Evolutionary conservation across 2,113 vertebrate species (phyloP).

Genomic region (Syngnathus scovelli): DNA sequence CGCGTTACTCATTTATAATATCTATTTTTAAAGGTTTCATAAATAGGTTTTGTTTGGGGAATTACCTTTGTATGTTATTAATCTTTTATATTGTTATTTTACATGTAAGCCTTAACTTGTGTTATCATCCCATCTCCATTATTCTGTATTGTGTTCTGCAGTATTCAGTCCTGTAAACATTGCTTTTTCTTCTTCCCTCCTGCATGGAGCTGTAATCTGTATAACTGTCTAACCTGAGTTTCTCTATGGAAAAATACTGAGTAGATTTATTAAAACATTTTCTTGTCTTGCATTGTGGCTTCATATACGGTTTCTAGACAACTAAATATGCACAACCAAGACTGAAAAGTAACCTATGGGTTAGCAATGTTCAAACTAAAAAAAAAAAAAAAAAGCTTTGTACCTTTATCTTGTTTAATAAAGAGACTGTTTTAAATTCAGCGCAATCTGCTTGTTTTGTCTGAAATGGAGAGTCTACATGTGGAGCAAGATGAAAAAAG

Average conservation of each 20-base stretch:
- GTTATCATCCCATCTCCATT: slow-evolving; percentile 69
- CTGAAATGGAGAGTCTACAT: background rate
- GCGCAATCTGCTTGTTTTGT: background rate
- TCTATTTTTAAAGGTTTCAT: slow-evolving; percentile 66
- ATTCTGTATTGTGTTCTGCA: slow-evolving; percentile 80
- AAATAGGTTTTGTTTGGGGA: slow-evolving; percentile 58
- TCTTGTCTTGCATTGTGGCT: slow-evolving; percentile 78
- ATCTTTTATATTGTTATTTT: slow-evolving; percentile 77
- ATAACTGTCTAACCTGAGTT: slow-evolving; percentile 82
- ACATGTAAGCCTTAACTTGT: slow-evolving; percentile 92
- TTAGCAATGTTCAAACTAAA: slow-evolving; percentile 62
- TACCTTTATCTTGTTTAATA: slow-evolving; percentile 79
- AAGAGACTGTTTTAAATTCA: slow-evolving; percentile 73
- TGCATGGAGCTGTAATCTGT: slow-evolving; percentile 91
- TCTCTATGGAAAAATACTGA: slow-evolving; percentile 79
- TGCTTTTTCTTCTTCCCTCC: slow-evolving; percentile 61
- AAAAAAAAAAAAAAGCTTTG: slow-evolving; percentile 67
- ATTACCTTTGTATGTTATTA: slow-evolving; percentile 75
- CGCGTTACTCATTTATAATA: slow-evolving; percentile 72
- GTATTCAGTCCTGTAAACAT: slow-evolving; percentile 79
- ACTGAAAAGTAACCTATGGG: slow-evolving; percentile 70
- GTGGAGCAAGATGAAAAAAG: background rate
- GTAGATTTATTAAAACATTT: slow-evolving; percentile 78
- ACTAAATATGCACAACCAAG: slow-evolving; percentile 73
- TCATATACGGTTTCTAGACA: slow-evolving; percentile 70